Evolutionary conservation across 2,113 vertebrate species (phyloP).

Genomic region (Narcine bancroftii): DNA sequence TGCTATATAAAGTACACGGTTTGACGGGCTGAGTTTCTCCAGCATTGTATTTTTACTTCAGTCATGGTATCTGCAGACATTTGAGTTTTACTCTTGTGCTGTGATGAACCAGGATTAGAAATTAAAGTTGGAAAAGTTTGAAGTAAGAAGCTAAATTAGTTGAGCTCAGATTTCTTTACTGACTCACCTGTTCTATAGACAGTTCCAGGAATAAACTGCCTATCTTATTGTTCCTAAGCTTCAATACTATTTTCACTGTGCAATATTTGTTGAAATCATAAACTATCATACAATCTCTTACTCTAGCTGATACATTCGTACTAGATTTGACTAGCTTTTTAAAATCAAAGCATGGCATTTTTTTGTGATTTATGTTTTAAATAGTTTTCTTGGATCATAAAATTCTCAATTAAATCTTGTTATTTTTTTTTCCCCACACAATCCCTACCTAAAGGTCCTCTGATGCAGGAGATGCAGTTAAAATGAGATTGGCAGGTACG

Average conservation of each 20-base stretch:
- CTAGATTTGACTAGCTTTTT: background rate
- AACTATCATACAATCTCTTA: background rate
- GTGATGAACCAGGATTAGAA: background rate
- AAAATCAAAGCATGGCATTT: background rate
- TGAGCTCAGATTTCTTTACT: background rate
- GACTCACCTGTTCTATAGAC: background rate
- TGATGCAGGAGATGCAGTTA: constrained; percentile 37
- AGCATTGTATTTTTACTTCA: no score
- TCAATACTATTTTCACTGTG: background rate
- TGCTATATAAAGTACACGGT: no score
- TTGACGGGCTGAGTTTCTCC: no score
- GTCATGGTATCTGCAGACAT: no score
- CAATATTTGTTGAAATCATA: background rate
- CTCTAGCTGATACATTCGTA: background rate
- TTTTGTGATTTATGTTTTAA: background rate
- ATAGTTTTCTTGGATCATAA: background rate
- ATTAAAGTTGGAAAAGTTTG: background rate
- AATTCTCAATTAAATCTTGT: background rate
- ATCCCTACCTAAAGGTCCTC: constrained; percentile 33
- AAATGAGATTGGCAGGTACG: constrained; percentile 37
- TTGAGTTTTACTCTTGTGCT: no score
- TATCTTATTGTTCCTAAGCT: background rate
- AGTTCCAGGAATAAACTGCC: background rate
- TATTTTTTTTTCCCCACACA: background rate
- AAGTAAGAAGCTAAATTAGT: background rate